These are phyloP conservation scores for Drepana arcuata DNA, from an alignment of 1,140 invertebrate species.

Conservation along the genomic window DNA sequence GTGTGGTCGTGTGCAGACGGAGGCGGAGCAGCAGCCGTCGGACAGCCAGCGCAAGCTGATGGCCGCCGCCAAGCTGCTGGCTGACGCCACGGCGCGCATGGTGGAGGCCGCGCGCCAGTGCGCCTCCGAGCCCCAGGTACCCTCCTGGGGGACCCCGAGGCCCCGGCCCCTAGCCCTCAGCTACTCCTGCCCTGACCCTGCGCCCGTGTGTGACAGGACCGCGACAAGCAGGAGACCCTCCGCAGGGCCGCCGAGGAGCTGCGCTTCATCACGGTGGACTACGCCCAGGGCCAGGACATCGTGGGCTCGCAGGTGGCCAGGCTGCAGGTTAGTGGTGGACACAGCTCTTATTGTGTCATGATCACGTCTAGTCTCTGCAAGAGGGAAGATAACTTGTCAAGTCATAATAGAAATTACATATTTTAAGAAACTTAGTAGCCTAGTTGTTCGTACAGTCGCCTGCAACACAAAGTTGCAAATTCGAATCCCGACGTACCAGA, in stretches of 20 bases:
- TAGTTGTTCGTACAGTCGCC: too few relatives aligned
- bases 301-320: slow-evolving; percentile 36
- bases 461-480: too few relatives aligned
- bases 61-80: slow-evolving; percentile 92
- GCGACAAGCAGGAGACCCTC: slow-evolving; percentile 86
- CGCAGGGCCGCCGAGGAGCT: slow-evolving; percentile 93
- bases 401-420: too few relatives aligned
- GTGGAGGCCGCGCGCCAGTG: slow-evolving; percentile 92
- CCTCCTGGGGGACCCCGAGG: too few relatives aligned
- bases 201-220: slow-evolving; percentile 77
- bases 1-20: slow-evolving; percentile 77
- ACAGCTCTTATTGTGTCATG: too few relatives aligned
- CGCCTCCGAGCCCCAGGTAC: slow-evolving; percentile 55
- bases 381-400: too few relatives aligned
- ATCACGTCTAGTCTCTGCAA: too few relatives aligned
- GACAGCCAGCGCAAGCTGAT: slow-evolving; percentile 91
- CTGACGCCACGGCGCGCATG: slow-evolving; percentile 96
- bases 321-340: too few relatives aligned
- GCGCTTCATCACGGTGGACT: slow-evolving; percentile 88
- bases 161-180: too few relatives aligned
- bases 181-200: too few relatives aligned
- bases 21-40: slow-evolving; percentile 89
- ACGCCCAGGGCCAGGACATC: slow-evolving; percentile 52
- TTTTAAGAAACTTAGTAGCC: too few relatives aligned
- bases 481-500: too few relatives aligned